Percentiles rank a stretch among this genome's conserved stretches.
Evolutionary conservation across 2,113 vertebrate species (phyloP).

Genomic region (Myxocyprinus asiaticus): DNA sequence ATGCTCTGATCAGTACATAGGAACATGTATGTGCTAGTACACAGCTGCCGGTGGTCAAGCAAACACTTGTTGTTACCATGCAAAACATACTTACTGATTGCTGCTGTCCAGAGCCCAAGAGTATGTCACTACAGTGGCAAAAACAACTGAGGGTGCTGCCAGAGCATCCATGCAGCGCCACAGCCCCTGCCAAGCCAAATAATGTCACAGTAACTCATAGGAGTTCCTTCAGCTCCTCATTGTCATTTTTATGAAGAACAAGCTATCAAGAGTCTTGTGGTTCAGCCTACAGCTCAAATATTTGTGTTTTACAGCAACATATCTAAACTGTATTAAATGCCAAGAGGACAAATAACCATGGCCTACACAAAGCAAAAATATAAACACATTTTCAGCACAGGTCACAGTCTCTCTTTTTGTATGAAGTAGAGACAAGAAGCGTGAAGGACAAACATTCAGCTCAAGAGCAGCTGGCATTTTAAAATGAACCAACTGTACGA

Average conservation of each 20-base stretch:
- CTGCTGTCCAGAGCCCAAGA: not conserved
- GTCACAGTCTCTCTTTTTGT: too few species aligned
- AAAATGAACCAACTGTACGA: too few species aligned
- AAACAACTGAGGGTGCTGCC: not conserved
- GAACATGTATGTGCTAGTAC: not conserved
- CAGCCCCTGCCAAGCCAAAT: conserved; percentile 26
- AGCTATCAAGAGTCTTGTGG: too few species aligned
- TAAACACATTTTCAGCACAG: too few species aligned
- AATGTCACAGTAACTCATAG: conserved; percentile 5
- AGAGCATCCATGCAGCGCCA: conserved; percentile 9
- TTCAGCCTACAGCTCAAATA: too few species aligned
- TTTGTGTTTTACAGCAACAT: too few species aligned
- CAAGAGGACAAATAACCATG: too few species aligned
- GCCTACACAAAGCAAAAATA: too few species aligned
- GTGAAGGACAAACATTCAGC: too few species aligned
- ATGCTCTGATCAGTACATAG: not conserved
- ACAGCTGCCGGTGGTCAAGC: not conserved
- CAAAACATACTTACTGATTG: not conserved
- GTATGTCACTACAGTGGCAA: not conserved
- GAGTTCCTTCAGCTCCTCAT: not conserved
- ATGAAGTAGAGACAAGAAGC: too few species aligned
- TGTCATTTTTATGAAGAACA: not conserved
- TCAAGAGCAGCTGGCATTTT: too few species aligned
- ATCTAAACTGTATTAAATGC: too few species aligned
- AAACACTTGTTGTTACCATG: not conserved